phyloP scores from a whole-genome alignment of 1,140 invertebrate genomes.

The Lucilia cuprina region DNA sequence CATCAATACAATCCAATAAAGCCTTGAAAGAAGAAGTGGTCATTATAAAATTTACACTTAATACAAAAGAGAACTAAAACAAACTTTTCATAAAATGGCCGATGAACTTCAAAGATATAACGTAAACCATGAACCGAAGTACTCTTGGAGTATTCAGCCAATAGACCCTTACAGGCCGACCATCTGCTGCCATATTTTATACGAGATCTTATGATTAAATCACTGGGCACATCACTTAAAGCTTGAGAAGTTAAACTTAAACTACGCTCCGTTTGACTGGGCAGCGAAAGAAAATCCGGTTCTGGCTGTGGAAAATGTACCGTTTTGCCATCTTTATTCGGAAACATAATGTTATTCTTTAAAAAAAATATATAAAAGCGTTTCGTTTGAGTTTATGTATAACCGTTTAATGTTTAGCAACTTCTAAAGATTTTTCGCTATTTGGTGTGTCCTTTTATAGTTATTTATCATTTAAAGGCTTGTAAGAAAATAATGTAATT shows the following conservation, averaged over 20 bases:
- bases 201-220: constrained; percentile 53
- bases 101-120: constrained; percentile 60
- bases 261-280: background rate
- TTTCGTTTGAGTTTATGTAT: background rate
- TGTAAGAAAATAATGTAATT: background rate
- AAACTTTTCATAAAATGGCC: constrained; percentile 61
- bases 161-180: constrained; percentile 55
- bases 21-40: constrained; percentile 41
- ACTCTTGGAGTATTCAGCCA: constrained; percentile 61
- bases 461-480: background rate
- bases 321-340: background rate
- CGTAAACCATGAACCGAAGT: constrained; percentile 62
- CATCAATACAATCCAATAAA: constrained; percentile 57
- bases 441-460: constrained; percentile 12
- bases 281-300: background rate
- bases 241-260: constrained; percentile 17
- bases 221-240: constrained; percentile 53
- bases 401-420: background rate
- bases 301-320: constrained; percentile 19
- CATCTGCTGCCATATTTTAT: constrained; percentile 54
- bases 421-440: background rate
- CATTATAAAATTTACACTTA: background rate
- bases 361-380: background rate
- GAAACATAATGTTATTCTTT: background rate
- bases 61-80: background rate